These are phyloP conservation scores for Mizuhopecten yessoensis DNA, from an alignment of 1,140 invertebrate species.

Conservation along the genomic window DNA sequence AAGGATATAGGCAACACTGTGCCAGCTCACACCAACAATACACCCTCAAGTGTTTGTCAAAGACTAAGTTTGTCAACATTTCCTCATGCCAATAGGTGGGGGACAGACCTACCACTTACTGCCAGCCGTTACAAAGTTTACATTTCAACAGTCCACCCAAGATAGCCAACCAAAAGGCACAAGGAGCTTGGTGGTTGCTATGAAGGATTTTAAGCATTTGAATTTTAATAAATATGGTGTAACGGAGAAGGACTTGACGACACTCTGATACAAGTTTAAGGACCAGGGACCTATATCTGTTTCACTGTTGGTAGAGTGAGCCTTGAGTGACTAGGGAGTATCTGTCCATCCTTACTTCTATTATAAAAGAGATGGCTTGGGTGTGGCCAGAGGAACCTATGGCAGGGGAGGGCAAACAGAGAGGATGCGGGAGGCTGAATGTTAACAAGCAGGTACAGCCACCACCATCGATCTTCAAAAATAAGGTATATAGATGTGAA, in stretches of 20 bases:
- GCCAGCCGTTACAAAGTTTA: background rate
- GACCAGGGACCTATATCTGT: background rate
- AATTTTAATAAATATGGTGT: conserved; percentile 30
- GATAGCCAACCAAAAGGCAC: background rate
- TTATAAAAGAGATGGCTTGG: background rate
- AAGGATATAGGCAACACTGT: background rate
- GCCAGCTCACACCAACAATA: conserved; percentile 15
- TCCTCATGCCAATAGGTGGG: background rate
- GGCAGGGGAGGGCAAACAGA: background rate
- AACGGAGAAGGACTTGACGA: conserved; percentile 11
- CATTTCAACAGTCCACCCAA: conserved; percentile 31
- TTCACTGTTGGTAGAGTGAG: background rate
- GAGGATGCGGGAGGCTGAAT: background rate
- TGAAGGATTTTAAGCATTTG: background rate
- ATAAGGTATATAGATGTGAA: background rate
- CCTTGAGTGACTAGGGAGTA: background rate
- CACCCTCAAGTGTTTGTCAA: conserved; percentile 1
- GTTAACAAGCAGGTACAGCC: background rate
- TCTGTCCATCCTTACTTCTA: background rate
- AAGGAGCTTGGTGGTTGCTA: conserved; percentile 11
- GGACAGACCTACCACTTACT: background rate
- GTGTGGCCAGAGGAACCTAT: background rate
- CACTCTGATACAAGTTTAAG: background rate
- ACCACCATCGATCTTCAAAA: background rate
- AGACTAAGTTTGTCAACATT: conserved; percentile 38